phyloP scores from a whole-genome alignment of 2,797 vertebrate genomes.

The Petrocephalus sullivani region DNA sequence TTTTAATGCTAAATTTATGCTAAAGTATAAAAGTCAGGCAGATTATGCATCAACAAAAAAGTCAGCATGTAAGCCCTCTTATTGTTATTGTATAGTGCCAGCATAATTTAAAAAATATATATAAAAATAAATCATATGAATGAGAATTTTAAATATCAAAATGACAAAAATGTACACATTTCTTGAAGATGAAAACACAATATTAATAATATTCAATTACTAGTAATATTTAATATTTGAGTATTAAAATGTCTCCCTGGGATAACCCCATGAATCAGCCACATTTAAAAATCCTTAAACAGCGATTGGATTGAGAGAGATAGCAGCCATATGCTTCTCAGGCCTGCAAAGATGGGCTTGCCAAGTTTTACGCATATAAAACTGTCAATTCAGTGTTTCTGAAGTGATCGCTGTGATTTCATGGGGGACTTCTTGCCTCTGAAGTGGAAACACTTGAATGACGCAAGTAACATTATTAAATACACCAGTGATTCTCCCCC shows the following conservation, averaged over 20 bases:
- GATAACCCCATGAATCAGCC: background rate
- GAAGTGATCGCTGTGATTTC: background rate
- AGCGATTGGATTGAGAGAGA: background rate
- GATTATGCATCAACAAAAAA: background rate
- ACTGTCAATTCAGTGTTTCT: background rate
- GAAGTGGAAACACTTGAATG: background rate
- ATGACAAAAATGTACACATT: background rate
- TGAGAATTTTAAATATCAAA: background rate
- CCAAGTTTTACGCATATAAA: background rate
- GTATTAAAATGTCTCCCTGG: background rate
- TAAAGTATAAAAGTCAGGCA: background rate
- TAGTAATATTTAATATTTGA: background rate
- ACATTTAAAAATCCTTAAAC: background rate
- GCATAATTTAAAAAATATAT: background rate
- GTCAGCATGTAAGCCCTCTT: background rate
- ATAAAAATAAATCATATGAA: background rate
- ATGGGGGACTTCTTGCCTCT: background rate
- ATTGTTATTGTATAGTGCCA: background rate
- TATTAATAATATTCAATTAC: background rate
- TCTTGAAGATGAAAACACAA: background rate
- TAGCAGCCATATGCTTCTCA: background rate
- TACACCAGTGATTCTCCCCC: background rate
- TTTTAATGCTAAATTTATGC: background rate
- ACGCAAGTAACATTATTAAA: background rate
- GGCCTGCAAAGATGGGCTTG: background rate